These are phyloP conservation scores for Theonella swinhoei DNA, from an alignment of 37 sponge, comb jelly and placozoan genomes.

Conservation along the genomic window DNA sequence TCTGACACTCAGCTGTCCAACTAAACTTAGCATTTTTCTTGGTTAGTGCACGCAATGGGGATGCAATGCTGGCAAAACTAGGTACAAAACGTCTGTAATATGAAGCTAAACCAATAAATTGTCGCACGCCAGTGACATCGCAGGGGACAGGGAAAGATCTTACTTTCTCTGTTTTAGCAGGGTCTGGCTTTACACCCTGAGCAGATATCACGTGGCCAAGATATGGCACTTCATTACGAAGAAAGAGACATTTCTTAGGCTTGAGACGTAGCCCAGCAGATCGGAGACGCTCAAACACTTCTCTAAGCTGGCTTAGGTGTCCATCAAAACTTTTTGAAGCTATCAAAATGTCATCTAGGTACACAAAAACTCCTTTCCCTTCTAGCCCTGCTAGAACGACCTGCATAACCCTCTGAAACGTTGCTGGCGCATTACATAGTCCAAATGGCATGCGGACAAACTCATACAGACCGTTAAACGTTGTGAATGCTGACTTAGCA, in stretches of 20 bases:
- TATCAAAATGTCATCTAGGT: slow-evolving; percentile 53
- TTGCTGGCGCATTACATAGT: slow-evolving; percentile 5
- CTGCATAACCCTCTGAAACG: slow-evolving; percentile 17
- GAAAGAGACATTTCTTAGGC: slow-evolving; percentile 12
- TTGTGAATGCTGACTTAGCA: slow-evolving; percentile 9
- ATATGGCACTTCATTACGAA: slow-evolving; percentile 16
- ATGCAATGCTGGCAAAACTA: slow-evolving; percentile 31
- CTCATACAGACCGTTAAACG: slow-evolving; percentile 1
- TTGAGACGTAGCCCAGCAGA: slow-evolving; percentile 26
- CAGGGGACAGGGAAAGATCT: slow-evolving; percentile 11
- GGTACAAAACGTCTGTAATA: slow-evolving; percentile 38
- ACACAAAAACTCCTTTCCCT: slow-evolving; percentile 4
- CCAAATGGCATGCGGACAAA: slow-evolving; percentile 2
- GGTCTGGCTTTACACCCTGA: slow-evolving; percentile 31
- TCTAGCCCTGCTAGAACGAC: slow-evolving; percentile 11
- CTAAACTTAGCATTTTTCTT: slow-evolving; percentile 25
- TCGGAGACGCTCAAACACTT: slow-evolving; percentile 28
- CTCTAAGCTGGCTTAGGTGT: slow-evolving; percentile 36
- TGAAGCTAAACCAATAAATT: slow-evolving; percentile 41
- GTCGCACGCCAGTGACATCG: slow-evolving; percentile 23
- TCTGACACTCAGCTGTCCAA: slow-evolving; percentile 41
- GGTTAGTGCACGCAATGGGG: slow-evolving; percentile 27
- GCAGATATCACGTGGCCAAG: slow-evolving; percentile 37
- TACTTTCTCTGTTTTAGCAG: slow-evolving; percentile 18
- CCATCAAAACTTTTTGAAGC: slow-evolving; percentile 17